phyloP scores from a whole-genome alignment of 2,888 invertebrate species.

The Ramazzottius varieornatus region DNA sequence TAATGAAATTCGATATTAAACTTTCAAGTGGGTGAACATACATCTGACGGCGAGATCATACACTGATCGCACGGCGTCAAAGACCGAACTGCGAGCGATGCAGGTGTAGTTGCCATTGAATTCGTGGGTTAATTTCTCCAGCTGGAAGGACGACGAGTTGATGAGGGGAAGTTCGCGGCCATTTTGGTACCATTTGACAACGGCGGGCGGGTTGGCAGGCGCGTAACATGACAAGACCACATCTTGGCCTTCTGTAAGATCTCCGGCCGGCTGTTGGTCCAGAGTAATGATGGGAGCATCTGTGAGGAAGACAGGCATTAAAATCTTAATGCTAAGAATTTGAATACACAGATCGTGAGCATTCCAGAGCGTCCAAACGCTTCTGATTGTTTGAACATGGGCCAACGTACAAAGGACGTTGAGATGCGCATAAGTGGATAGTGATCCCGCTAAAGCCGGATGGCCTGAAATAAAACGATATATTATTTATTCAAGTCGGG shows the following conservation, averaged over 20 bases:
- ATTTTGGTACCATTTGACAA: neutral
- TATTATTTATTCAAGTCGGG: too few relatives aligned
- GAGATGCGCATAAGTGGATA: neutral
- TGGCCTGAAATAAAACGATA: too few relatives aligned
- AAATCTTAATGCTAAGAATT: neutral
- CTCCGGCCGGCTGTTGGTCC: neutral
- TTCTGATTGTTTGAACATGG: neutral
- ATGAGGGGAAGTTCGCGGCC: neutral
- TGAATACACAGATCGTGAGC: neutral
- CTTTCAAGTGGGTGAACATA: too few relatives aligned
- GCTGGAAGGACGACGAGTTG: neutral
- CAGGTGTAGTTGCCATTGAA: constrained; percentile 1
- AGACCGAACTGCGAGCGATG: neutral
- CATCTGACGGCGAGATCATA: neutral
- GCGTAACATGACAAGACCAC: neutral
- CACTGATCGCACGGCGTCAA: neutral
- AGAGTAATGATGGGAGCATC: neutral
- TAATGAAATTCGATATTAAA: too few relatives aligned
- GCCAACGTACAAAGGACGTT: neutral
- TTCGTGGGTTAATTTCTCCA: neutral
- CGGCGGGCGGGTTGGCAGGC: neutral
- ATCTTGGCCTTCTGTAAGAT: neutral
- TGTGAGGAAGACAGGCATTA: neutral
- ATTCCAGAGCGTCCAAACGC: neutral
- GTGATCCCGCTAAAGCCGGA: neutral